Evolutionary conservation across 1,140 invertebrate genomes (phyloP).

Genomic region (Formica exsecta): DNA sequence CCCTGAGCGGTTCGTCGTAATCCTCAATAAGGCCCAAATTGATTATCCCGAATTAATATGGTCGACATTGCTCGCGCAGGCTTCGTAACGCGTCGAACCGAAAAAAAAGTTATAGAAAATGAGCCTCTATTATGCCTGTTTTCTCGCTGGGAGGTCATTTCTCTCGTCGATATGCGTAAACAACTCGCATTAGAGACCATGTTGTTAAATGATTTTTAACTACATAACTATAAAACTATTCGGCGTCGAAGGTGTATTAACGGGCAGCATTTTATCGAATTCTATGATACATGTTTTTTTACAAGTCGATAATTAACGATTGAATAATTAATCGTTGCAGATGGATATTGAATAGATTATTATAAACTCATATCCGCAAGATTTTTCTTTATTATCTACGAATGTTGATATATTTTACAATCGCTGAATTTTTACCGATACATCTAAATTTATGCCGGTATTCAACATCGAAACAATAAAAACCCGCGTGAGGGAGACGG

Average conservation of each 20-base stretch:
- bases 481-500: background rate
- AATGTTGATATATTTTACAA: slow-evolving; percentile 40
- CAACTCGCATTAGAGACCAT: background rate
- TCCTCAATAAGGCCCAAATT: slow-evolving; percentile 86
- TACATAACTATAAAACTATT: background rate
- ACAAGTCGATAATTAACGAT: slow-evolving; percentile 22
- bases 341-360: too few relatives aligned
- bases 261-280: background rate
- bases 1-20: slow-evolving; percentile 77
- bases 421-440: slow-evolving; percentile 31
- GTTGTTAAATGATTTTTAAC: slow-evolving; percentile 1
- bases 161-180: slow-evolving; percentile 27
- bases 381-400: slow-evolving; percentile 20
- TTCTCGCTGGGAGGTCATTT: slow-evolving; percentile 13
- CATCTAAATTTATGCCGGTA: slow-evolving; percentile 32
- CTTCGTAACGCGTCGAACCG: slow-evolving; percentile 39
- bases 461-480: slow-evolving; percentile 34
- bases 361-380: background rate
- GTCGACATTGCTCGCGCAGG: slow-evolving; percentile 38
- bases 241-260: background rate
- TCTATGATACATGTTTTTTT: background rate
- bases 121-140: background rate
- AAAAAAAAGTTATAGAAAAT: slow-evolving; percentile 47
- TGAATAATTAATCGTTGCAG: slow-evolving; percentile 25
- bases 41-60: slow-evolving; percentile 83